These are phyloP conservation scores for Sebastes kiyomatsui DNA, from an alignment of 2,797 vertebrate species.

Conservation along the genomic window DNA sequence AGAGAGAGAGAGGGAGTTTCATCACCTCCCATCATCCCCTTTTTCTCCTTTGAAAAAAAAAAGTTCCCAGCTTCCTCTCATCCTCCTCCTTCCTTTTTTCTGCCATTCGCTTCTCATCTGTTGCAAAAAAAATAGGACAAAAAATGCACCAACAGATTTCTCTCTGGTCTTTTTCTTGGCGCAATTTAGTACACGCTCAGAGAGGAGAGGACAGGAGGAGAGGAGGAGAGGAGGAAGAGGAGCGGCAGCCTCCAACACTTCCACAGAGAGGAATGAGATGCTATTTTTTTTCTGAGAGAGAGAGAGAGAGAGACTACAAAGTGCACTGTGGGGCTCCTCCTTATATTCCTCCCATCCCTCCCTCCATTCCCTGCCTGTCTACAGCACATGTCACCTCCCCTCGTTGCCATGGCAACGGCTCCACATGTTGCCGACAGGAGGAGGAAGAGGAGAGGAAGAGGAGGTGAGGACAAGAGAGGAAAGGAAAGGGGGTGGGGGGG, in stretches of 20 bases:
- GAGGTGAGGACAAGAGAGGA: slow-evolving; percentile 55
- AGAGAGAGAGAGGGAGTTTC: slow-evolving; percentile 50
- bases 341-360: slow-evolving; percentile 88
- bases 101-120: slow-evolving; percentile 35
- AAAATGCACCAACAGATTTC: slow-evolving; percentile 6
- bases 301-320: slow-evolving; percentile 69
- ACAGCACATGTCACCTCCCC: slow-evolving; percentile 95
- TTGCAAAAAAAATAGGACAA: slow-evolving; percentile 23
- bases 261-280: slow-evolving; percentile 56
- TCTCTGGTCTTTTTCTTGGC: background rate
- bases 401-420: slow-evolving; percentile 94
- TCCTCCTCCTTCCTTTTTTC: slow-evolving; percentile 9
- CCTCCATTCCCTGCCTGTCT: slow-evolving; percentile 86
- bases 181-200: background rate
- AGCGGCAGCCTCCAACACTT: slow-evolving; percentile 48
- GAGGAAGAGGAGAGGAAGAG: slow-evolving; percentile 42
- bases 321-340: slow-evolving; percentile 83
- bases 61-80: slow-evolving; percentile 62
- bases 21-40: slow-evolving; percentile 60
- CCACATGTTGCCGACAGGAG: slow-evolving; percentile 97
- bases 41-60: slow-evolving; percentile 51
- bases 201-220: background rate
- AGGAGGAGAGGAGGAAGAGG: background rate
- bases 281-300: slow-evolving; percentile 24
- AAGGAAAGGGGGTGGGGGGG: slow-evolving; percentile 63